Evolutionary conservation across 2,113 vertebrate genomes (phyloP).

Genomic region (Microcebus tavaratra): DNA sequence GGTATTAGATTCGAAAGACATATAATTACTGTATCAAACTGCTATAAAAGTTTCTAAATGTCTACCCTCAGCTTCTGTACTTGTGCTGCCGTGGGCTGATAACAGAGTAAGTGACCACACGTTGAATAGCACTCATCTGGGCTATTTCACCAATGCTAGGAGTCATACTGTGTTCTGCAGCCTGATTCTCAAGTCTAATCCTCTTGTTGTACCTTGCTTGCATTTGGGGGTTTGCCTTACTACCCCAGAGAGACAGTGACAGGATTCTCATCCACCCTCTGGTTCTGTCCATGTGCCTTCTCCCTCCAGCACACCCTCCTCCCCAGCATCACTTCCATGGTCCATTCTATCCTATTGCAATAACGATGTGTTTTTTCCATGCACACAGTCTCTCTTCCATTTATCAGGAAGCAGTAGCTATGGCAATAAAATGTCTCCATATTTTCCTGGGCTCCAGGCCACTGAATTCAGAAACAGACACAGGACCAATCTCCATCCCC

Average conservation of each 20-base stretch:
- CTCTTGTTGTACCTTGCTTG: background rate
- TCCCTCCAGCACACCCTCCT: background rate
- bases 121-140: background rate
- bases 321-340: background rate
- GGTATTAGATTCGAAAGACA: background rate
- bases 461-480: constrained; percentile 1
- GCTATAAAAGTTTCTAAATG: background rate
- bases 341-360: background rate
- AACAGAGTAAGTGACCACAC: accelerated
- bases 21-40: background rate
- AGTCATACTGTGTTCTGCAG: background rate
- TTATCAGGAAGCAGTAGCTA: background rate
- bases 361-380: background rate
- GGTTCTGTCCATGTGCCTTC: background rate
- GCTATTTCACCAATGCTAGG: background rate
- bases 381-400: background rate
- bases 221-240: background rate
- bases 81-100: background rate
- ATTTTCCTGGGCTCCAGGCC: constrained; percentile 31
- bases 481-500: background rate
- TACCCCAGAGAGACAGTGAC: background rate
- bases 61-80: background rate
- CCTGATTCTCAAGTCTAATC: background rate
- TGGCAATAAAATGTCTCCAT: background rate
- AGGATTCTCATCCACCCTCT: background rate